phyloP scores from a whole-genome alignment of 2,113 vertebrate species.

The Anolis sagrei region DNA sequence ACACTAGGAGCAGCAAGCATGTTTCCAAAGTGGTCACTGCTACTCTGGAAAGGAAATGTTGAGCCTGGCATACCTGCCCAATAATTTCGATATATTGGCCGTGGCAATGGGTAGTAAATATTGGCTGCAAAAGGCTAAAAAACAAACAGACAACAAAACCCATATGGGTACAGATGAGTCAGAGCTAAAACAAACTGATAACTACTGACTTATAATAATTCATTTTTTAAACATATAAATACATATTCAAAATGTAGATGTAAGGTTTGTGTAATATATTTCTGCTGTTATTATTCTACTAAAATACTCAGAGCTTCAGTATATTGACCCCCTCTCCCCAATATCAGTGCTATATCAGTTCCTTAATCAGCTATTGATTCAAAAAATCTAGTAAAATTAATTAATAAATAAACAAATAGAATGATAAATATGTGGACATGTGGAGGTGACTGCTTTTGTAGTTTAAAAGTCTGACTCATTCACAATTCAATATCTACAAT shows the following conservation, averaged over 20 bases:
- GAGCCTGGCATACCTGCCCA: constrained; percentile 22
- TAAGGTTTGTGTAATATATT: background rate
- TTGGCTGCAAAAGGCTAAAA: constrained; percentile 57
- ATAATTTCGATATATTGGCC: constrained; percentile 6
- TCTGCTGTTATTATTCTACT: background rate
- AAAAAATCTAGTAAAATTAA: background rate
- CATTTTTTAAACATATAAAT: background rate
- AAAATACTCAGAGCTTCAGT: background rate
- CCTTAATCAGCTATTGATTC: background rate
- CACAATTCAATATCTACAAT: background rate
- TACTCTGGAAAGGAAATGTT: background rate
- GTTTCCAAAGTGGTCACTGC: background rate
- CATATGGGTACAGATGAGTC: background rate
- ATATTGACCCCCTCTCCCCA: too few species aligned
- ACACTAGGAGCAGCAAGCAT: background rate
- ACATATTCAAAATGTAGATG: background rate
- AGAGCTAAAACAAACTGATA: background rate
- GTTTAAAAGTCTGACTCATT: background rate
- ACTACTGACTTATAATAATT: too few species aligned
- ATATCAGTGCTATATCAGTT: background rate
- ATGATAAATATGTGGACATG: background rate
- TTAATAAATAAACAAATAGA: background rate
- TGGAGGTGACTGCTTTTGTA: background rate
- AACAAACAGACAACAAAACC: constrained; percentile 4
- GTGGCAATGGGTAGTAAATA: constrained; percentile 26